phyloP scores from a whole-genome alignment of 2,797 vertebrate genomes.

The Schizopygopsis pylzovi region DNA sequence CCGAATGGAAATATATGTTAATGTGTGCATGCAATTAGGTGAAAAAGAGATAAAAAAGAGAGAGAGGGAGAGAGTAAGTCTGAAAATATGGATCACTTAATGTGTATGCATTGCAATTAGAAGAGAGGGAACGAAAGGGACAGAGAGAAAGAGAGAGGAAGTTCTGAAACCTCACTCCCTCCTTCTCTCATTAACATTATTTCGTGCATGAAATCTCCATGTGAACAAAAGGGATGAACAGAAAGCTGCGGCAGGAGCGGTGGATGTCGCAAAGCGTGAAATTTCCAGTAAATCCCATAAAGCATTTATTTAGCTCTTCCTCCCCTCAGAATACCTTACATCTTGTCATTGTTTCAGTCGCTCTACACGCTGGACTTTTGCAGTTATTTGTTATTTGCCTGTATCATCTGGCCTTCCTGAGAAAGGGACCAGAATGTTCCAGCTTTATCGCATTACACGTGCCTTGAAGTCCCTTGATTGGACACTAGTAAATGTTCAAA shows the following conservation, averaged over 20 bases:
- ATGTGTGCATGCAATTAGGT: slow-evolving; percentile 42
- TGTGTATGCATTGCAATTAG: slow-evolving; percentile 43
- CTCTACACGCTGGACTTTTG: slow-evolving; percentile 3
- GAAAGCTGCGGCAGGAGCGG: slow-evolving; percentile 8
- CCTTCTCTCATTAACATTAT: slow-evolving; percentile 41
- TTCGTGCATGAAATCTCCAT: slow-evolving; percentile 42
- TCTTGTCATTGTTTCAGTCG: slow-evolving; percentile 24
- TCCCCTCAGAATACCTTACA: slow-evolving; percentile 5
- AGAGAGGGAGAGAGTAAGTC: slow-evolving; percentile 4
- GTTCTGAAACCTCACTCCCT: slow-evolving; percentile 19
- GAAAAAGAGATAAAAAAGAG: slow-evolving; percentile 31
- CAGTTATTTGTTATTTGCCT: not conserved
- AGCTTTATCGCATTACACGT: slow-evolving; percentile 7
- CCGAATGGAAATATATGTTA: slow-evolving; percentile 48
- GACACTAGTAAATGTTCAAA: slow-evolving; percentile 24
- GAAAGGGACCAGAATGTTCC: too few relatives aligned
- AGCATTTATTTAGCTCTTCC: slow-evolving; percentile 40
- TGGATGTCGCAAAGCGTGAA: slow-evolving; percentile 26
- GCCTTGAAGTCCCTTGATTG: slow-evolving; percentile 18
- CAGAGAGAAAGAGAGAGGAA: not conserved
- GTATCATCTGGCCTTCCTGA: not conserved
- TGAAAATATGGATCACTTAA: slow-evolving; percentile 36
- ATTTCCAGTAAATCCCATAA: slow-evolving; percentile 36
- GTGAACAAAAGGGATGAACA: slow-evolving; percentile 39
- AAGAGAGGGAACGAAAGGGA: slow-evolving; percentile 27